Percentiles rank a stretch among this genome's conserved stretches.
Evolutionary conservation across 2,888 invertebrate genomes (phyloP).

Genomic region (Drosophila anomalata): DNA sequence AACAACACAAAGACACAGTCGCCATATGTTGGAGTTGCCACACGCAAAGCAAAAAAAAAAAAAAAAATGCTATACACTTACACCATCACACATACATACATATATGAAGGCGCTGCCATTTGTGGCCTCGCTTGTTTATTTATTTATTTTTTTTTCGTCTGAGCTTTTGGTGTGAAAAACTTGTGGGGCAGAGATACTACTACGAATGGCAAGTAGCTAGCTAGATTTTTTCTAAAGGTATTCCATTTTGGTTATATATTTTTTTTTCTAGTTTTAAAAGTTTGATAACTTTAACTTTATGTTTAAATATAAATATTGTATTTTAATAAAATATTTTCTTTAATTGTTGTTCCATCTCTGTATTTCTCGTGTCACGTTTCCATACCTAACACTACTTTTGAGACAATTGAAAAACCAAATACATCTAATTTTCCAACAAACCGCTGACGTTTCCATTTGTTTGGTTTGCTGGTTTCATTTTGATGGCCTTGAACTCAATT

Average conservation of each 20-base stretch:
- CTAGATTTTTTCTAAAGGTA: conserved; percentile 15
- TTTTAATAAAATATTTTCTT: neutral
- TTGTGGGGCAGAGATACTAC: conserved; percentile 54
- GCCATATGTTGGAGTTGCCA: conserved; percentile 76
- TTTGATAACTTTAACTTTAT: no score
- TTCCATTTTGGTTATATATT: no score
- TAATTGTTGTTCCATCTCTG: neutral
- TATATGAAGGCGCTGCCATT: conserved; percentile 54
- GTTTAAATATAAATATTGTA: no score
- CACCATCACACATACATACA: conserved; percentile 5
- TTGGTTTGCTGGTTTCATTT: conserved; percentile 64
- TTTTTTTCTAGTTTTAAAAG: no score
- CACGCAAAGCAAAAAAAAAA: conserved; percentile 57
- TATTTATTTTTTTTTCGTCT: conserved; percentile 40
- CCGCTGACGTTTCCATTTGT: conserved; percentile 28
- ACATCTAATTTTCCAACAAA: conserved; percentile 55
- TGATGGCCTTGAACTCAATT: conserved; percentile 80
- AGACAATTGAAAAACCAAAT: conserved; percentile 20
- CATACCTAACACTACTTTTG: conserved; percentile 14
- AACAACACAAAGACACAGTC: conserved; percentile 25
- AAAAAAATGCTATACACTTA: neutral
- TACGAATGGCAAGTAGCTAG: conserved; percentile 24
- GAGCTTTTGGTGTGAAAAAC: conserved; percentile 68
- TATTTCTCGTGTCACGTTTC: conserved; percentile 18
- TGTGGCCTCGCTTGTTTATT: conserved; percentile 64